A percentile compares a stretch with the other conserved stretches of the same genome.
These are phyloP conservation scores for Australoheros facetus DNA, from an alignment of 2,797 vertebrate genomes.

Conservation along the genomic window DNA sequence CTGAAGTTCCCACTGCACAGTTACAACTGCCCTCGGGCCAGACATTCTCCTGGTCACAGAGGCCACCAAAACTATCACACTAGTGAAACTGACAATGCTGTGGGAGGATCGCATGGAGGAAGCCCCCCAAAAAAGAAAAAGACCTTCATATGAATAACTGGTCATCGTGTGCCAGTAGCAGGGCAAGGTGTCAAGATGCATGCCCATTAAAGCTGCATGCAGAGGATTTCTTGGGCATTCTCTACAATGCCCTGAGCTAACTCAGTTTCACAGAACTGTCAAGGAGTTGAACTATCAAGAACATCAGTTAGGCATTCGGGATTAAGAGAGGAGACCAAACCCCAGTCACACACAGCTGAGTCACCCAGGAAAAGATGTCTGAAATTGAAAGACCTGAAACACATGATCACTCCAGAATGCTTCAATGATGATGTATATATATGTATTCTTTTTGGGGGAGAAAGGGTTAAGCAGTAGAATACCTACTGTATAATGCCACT, in stretches of 20 bases:
- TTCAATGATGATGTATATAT: not conserved
- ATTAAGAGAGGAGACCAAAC: not conserved
- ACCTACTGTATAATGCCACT: accelerated
- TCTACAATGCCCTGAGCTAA: not conserved
- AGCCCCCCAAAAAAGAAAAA: not conserved
- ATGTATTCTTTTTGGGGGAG: not conserved
- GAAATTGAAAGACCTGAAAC: not conserved
- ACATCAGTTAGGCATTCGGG: not conserved
- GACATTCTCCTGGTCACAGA: not conserved
- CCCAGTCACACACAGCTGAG: not conserved
- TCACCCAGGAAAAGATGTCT: not conserved
- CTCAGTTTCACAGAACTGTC: not conserved
- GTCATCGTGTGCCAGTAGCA: not conserved
- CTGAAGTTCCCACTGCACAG: not conserved
- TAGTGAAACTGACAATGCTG: not conserved
- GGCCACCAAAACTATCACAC: not conserved
- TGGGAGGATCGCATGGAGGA: not conserved
- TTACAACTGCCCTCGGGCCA: not conserved
- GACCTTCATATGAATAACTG: not conserved
- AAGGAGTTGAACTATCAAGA: not conserved
- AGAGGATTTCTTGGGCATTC: not conserved
- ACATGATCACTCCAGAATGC: not conserved
- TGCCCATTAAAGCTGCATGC: not conserved
- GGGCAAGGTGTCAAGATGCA: conserved; percentile 1
- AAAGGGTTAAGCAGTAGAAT: not conserved